Evolutionary conservation across 2,888 invertebrate species (phyloP).

Genomic region (Gibbula magus): DNA sequence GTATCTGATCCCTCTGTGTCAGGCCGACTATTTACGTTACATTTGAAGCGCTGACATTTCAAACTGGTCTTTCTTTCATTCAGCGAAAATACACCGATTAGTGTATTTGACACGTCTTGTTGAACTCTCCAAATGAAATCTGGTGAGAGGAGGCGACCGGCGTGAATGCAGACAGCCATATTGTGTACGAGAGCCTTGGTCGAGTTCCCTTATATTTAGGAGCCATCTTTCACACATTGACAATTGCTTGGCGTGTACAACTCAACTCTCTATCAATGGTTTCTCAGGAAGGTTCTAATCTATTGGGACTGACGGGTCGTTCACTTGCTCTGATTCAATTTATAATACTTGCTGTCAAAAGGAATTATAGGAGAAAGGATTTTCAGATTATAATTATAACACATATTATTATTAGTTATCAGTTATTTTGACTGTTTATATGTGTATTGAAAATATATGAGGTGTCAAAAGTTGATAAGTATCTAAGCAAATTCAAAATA

Average conservation of each 20-base stretch:
- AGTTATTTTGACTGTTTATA: too few relatives aligned
- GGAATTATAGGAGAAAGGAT: too few relatives aligned
- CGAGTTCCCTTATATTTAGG: neutral
- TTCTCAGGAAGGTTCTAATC: too few relatives aligned
- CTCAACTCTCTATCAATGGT: neutral
- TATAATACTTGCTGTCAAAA: too few relatives aligned
- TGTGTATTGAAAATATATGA: too few relatives aligned
- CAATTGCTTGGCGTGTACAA: neutral
- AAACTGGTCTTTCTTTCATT: conserved; percentile 10
- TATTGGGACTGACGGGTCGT: too few relatives aligned
- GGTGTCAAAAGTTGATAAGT: too few relatives aligned
- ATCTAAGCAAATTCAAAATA: too few relatives aligned
- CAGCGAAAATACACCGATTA: neutral
- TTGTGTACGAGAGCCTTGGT: neutral
- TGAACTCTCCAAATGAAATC: neutral
- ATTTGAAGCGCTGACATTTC: neutral
- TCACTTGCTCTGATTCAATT: too few relatives aligned
- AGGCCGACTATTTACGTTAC: neutral
- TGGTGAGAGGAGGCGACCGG: neutral
- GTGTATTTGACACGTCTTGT: conserved; percentile 8
- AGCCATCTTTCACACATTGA: neutral
- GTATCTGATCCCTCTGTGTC: neutral
- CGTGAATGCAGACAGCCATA: neutral
- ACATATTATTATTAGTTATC: too few relatives aligned
- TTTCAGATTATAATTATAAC: too few relatives aligned